Percentiles rank a stretch among this genome's conserved stretches.
Evolutionary conservation across 37 sponge, comb jelly and placozoan species (phyloP).

Genomic region (Diacarnus erythraeanus): DNA sequence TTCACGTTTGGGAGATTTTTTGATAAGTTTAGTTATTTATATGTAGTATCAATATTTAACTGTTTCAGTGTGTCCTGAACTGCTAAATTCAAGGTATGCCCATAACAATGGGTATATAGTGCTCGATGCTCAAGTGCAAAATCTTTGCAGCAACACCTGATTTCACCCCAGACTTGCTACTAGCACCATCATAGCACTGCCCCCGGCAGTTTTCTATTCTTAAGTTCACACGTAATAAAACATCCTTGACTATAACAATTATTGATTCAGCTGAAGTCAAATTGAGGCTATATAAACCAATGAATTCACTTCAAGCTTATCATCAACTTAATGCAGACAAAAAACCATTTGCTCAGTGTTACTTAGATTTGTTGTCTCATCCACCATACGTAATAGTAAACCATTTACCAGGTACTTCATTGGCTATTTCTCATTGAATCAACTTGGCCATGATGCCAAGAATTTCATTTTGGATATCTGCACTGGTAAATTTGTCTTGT

Average conservation of each 20-base stretch:
- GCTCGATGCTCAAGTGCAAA: not conserved
- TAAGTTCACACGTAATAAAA: not conserved
- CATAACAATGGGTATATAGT: not conserved
- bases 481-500: not conserved
- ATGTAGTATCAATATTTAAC: not conserved
- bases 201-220: not conserved
- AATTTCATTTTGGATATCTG: not conserved
- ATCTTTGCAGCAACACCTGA: not conserved
- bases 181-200: not conserved
- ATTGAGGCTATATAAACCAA: not conserved
- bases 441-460: constrained; percentile 24
- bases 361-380: not conserved
- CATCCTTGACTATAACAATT: not conserved
- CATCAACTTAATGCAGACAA: not conserved
- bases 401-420: not conserved
- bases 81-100: not conserved
- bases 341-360: not conserved
- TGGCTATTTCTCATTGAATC: constrained; percentile 3
- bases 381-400: not conserved
- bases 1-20: not conserved
- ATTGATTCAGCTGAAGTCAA: not conserved
- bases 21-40: not conserved
- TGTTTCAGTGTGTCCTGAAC: not conserved
- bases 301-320: not conserved
- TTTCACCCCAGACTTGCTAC: not conserved